Conservation (phyloP, 1,140 invertebrate species). For the Helicoverpa armigera region DNA sequence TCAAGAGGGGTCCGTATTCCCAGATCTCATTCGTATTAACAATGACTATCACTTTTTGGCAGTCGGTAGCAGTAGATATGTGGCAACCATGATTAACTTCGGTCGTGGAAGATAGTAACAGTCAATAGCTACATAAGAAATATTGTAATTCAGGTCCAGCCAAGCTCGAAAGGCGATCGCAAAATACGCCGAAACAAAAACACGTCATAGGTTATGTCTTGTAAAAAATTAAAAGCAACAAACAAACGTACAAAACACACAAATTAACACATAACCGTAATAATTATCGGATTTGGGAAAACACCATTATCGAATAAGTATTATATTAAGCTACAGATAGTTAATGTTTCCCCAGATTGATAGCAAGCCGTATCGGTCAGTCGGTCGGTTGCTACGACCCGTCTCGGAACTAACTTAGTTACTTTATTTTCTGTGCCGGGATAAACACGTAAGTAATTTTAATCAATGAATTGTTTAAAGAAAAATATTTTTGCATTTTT, state of each 20-base stretch:
- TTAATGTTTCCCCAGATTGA: neutral
- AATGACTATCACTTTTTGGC: too few species aligned
- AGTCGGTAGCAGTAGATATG: too few species aligned
- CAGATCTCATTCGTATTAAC: too few species aligned
- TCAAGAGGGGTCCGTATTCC: too few species aligned
- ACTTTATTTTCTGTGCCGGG: neutral
- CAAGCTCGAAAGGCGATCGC: too few species aligned
- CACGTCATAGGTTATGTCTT: too few species aligned
- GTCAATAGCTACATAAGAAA: too few species aligned
- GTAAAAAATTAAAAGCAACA: slow-evolving; percentile 2
- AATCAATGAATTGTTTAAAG: neutral
- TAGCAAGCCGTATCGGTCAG: neutral
- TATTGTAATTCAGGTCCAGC: too few species aligned
- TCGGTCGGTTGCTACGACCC: neutral
- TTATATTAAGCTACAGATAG: neutral
- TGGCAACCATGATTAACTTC: too few species aligned
- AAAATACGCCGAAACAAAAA: neutral
- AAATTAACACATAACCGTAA: neutral
- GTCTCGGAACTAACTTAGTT: neutral
- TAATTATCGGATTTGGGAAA: slow-evolving; percentile 18
- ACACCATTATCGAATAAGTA: neutral
- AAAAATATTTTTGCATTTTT: neutral
- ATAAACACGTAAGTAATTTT: neutral
- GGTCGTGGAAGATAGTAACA: too few species aligned
- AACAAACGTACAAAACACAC: slow-evolving; percentile 2